Evolutionary conservation across 2,888 invertebrate species (phyloP).

Genomic region (Lepeophtheirus nordmannii): DNA sequence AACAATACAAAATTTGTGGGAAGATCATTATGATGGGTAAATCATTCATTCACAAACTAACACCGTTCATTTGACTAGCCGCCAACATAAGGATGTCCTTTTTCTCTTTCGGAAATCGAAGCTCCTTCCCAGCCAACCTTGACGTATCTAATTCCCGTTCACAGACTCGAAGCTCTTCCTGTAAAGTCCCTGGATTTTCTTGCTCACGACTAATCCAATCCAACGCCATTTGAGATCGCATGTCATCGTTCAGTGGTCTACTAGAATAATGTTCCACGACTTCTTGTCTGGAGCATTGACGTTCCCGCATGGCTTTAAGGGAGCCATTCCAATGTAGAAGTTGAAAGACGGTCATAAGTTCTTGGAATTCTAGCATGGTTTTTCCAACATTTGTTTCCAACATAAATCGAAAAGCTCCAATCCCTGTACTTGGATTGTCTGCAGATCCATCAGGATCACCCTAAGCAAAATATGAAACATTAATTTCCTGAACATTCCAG

Average conservation of each 20-base stretch:
- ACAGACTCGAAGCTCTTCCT: constrained; percentile 62
- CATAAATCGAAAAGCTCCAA: constrained; percentile 50
- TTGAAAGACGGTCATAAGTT: constrained; percentile 93
- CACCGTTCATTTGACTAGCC: constrained; percentile 52
- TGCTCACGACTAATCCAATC: constrained; percentile 64
- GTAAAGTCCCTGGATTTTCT: constrained; percentile 46
- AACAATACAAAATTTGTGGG: too few relatives aligned
- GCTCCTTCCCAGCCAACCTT: constrained; percentile 68
- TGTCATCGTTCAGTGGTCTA: constrained; percentile 77
- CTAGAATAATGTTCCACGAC: constrained; percentile 81
- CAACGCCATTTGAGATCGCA: constrained; percentile 87
- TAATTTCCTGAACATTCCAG: background rate
- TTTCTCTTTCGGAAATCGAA: constrained; percentile 87
- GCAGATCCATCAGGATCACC: constrained; percentile 33
- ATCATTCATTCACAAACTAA: background rate
- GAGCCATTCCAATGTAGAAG: constrained; percentile 93
- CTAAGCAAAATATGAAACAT: constrained; percentile 21
- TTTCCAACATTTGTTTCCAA: constrained; percentile 49
- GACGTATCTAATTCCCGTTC: constrained; percentile 73
- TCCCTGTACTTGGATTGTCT: constrained; percentile 53
- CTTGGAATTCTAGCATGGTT: constrained; percentile 90
- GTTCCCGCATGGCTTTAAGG: constrained; percentile 79
- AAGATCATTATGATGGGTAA: too few relatives aligned
- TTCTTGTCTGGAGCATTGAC: constrained; percentile 84
- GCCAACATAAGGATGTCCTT: constrained; percentile 82